These are phyloP conservation scores for Aptenodytes patagonicus DNA, from an alignment of 2,113 vertebrate genomes.

Conservation along the genomic window DNA sequence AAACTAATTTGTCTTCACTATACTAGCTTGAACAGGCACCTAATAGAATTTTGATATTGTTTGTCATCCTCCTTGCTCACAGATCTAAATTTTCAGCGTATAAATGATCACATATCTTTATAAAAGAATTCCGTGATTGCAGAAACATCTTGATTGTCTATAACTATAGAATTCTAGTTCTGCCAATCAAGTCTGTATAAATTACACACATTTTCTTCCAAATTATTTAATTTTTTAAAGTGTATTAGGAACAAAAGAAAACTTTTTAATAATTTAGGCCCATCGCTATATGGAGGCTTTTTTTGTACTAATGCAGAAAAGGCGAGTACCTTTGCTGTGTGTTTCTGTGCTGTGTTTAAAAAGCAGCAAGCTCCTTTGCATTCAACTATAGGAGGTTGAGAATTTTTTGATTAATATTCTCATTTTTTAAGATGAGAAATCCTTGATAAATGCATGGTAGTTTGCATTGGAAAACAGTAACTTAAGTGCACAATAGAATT, in stretches of 20 bases:
- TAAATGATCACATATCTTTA: neutral
- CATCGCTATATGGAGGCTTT: fast-evolving
- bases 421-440: neutral
- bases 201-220: neutral
- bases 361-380: neutral
- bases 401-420: neutral
- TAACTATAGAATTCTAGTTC: neutral
- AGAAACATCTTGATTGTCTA: neutral
- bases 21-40: neutral
- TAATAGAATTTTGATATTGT: neutral
- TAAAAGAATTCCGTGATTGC: neutral
- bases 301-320: neutral
- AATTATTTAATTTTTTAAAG: neutral
- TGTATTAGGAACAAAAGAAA: neutral
- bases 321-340: neutral
- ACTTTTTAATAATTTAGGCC: neutral
- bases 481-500: neutral
- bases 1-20: neutral
- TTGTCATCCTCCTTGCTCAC: neutral
- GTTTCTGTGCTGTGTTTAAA: neutral
- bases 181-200: neutral
- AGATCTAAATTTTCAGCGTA: neutral
- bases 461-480: neutral
- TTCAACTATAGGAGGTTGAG: neutral
- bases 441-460: neutral